Conservation (phyloP, 2,888 invertebrate genomes). For the Creontiades dilutus region DNA sequence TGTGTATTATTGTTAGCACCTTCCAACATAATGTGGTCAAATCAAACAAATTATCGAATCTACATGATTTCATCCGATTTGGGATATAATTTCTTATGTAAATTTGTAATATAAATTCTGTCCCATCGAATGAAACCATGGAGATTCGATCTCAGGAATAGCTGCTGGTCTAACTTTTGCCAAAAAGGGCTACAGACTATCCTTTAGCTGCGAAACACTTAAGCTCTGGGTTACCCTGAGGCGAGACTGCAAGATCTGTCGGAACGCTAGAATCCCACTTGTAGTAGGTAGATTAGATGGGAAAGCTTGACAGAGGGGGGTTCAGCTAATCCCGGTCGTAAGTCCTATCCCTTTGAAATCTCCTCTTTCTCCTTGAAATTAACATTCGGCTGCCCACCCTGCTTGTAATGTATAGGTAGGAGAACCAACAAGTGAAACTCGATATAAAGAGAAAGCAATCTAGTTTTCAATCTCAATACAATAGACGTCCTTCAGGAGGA, state of each 20-base stretch:
- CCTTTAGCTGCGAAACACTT: neutral
- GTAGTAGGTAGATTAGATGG: slow-evolving; percentile 39
- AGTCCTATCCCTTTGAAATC: slow-evolving; percentile 24
- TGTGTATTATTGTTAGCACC: no score
- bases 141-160: neutral
- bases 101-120: neutral
- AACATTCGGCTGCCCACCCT: slow-evolving; percentile 22
- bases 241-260: slow-evolving; percentile 10
- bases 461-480: neutral
- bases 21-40: no score
- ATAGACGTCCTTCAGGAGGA: neutral
- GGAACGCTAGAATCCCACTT: slow-evolving; percentile 13
- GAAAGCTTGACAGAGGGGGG: neutral
- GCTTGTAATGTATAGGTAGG: slow-evolving; percentile 26
- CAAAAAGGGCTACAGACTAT: neutral
- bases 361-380: slow-evolving; percentile 28
- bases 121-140: neutral
- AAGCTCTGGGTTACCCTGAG: neutral
- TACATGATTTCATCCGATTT: no score
- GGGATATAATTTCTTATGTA: no score
- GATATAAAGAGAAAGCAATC: slow-evolving; percentile 12
- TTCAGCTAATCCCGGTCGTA: slow-evolving; percentile 33
- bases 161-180: neutral
- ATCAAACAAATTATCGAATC: no score
- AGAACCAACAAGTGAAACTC: neutral